These are phyloP conservation scores for Cryptus viduatorius DNA, from an alignment of 2,888 invertebrate genomes.

Conservation along the genomic window DNA sequence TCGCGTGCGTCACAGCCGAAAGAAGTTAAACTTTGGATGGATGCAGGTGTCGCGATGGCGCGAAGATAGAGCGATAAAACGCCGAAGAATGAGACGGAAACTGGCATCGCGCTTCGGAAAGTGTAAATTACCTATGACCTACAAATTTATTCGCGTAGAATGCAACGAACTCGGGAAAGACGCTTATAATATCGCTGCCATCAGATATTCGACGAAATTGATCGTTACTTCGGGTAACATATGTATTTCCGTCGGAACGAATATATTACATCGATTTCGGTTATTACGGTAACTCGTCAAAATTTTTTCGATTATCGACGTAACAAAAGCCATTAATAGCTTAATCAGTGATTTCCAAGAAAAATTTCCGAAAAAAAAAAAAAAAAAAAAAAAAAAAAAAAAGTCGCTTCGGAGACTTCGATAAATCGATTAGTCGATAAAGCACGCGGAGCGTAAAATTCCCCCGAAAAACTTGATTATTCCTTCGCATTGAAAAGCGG, in stretches of 20 bases:
- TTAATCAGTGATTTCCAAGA: not conserved
- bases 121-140: constrained; percentile 45
- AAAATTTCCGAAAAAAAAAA: not conserved
- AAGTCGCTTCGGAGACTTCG: not conserved
- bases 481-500: not conserved
- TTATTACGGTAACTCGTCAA: constrained; percentile 16
- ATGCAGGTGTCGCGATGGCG: constrained; percentile 11
- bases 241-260: constrained; percentile 10
- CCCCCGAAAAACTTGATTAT: not conserved
- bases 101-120: constrained; percentile 18
- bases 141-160: constrained; percentile 50
- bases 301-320: constrained; percentile 23
- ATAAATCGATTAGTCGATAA: not conserved
- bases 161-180: constrained; percentile 4
- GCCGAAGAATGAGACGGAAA: not conserved
- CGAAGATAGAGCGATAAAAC: not conserved
- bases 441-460: not conserved
- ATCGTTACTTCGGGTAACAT: constrained; percentile 36
- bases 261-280: not conserved
- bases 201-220: constrained; percentile 35
- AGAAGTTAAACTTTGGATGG: constrained; percentile 13
- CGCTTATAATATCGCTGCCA: constrained; percentile 46
- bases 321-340: not conserved
- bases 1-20: constrained; percentile 17
- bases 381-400: not conserved